phyloP scores from a whole-genome alignment of 2,888 invertebrate genomes.

The Congeria kusceri region DNA sequence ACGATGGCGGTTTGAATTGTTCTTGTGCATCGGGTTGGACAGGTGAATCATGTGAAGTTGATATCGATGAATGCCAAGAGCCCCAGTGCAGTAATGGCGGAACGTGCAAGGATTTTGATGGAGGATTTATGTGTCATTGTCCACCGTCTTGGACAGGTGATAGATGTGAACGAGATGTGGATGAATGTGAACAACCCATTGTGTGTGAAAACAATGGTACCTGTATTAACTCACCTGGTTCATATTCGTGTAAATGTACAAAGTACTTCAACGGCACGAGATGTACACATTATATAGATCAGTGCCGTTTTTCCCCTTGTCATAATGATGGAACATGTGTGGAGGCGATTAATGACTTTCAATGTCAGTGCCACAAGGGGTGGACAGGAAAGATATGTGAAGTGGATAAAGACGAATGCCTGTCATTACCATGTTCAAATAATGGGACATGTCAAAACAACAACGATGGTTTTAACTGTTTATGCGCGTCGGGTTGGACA shows the following conservation, averaged over 20 bases:
- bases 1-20: slow-evolving; percentile 14
- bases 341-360: slow-evolving; percentile 20
- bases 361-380: slow-evolving; percentile 29
- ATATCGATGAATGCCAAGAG: slow-evolving; percentile 18
- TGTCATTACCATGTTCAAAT: slow-evolving; percentile 33
- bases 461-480: slow-evolving; percentile 45
- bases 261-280: slow-evolving; percentile 51
- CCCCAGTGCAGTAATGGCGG: background rate
- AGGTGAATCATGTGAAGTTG: background rate
- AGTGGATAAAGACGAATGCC: slow-evolving; percentile 58
- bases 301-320: slow-evolving; percentile 31
- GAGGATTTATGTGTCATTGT: too few relatives aligned
- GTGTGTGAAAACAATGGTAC: slow-evolving; percentile 59
- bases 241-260: slow-evolving; percentile 65
- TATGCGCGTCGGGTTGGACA: slow-evolving; percentile 44
- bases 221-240: slow-evolving; percentile 60
- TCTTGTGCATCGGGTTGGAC: slow-evolving; percentile 8
- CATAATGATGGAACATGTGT: slow-evolving; percentile 25
- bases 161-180: slow-evolving; percentile 6
- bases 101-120: too few relatives aligned
- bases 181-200: slow-evolving; percentile 13
- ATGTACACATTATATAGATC: slow-evolving; percentile 36
- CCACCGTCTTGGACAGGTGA: background rate
- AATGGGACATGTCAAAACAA: slow-evolving; percentile 55
- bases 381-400: slow-evolving; percentile 53